Conservation (phyloP, 64 coral and sea anemone genomes). For the Acropora yongei region DNA sequence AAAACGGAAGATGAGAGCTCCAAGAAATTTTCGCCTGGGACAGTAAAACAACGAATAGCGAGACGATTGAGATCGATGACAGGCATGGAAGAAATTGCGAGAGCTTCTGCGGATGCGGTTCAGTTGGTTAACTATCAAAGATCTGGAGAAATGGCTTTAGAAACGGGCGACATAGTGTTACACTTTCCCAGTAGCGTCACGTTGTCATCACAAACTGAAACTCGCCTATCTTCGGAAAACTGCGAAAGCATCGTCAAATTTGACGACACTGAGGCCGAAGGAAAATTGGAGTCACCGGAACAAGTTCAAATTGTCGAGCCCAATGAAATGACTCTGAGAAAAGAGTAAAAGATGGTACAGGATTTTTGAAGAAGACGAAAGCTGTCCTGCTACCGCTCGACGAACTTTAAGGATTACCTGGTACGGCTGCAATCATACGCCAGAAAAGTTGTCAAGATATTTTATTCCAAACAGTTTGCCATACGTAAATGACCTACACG, state of each 20-base stretch:
- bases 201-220: neutral
- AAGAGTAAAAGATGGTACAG: neutral
- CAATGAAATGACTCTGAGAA: neutral
- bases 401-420: neutral
- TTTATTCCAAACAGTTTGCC: too few relatives aligned
- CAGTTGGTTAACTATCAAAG: constrained; percentile 23
- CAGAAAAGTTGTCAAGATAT: neutral
- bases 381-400: neutral
- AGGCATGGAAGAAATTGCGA: too few relatives aligned
- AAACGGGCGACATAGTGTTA: neutral
- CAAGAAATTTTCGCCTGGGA: neutral
- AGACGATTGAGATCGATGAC: neutral
- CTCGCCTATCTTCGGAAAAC: neutral
- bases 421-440: neutral
- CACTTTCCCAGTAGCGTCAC: neutral
- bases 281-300: neutral
- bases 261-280: neutral
- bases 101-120: neutral
- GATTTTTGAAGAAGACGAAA: neutral
- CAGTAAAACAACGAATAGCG: neutral
- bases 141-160: neutral
- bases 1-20: neutral
- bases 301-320: neutral
- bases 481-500: too few relatives aligned
- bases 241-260: neutral